Conservation (phyloP, 2,113 vertebrate genomes). For the Coptodon rendalli region DNA sequence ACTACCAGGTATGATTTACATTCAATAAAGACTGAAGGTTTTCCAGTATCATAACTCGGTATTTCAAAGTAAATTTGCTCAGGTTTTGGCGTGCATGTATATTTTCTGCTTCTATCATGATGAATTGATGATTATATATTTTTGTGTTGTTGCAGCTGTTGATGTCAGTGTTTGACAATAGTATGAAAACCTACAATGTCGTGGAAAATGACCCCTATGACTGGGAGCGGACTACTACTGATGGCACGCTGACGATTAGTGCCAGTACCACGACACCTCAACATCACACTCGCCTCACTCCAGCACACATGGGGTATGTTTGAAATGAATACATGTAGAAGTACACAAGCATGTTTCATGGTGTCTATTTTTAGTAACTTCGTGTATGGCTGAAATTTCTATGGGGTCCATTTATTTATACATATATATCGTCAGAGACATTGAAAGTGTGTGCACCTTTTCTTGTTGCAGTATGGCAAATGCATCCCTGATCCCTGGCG, state of each 20-base stretch:
- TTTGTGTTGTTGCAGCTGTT: slow-evolving; percentile 78
- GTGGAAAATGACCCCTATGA: slow-evolving; percentile 94
- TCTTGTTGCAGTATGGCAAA: slow-evolving; percentile 86
- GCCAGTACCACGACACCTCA: slow-evolving; percentile 88
- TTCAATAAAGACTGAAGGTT: not conserved
- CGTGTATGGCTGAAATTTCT: not conserved
- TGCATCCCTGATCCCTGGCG: slow-evolving; percentile 93
- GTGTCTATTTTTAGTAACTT: not conserved
- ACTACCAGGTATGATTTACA: slow-evolving; percentile 82
- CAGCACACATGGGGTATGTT: slow-evolving; percentile 88
- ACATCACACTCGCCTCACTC: slow-evolving; percentile 91
- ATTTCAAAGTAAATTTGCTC: not conserved
- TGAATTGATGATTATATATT: not conserved
- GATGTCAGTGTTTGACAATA: slow-evolving; percentile 94
- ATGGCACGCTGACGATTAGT: slow-evolving; percentile 83
- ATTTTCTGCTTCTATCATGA: not conserved
- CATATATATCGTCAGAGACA: not conserved
- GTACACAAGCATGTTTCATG: not conserved
- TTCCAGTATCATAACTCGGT: not conserved
- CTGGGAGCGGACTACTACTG: slow-evolving; percentile 90
- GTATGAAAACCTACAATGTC: slow-evolving; percentile 92
- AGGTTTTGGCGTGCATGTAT: not conserved
- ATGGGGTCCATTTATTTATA: not conserved
- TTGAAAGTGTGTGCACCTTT: not conserved
- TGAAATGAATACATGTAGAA: not conserved